These are phyloP conservation scores for Scaptomyza hsui DNA, from an alignment of 1,140 invertebrate genomes.

Conservation along the genomic window DNA sequence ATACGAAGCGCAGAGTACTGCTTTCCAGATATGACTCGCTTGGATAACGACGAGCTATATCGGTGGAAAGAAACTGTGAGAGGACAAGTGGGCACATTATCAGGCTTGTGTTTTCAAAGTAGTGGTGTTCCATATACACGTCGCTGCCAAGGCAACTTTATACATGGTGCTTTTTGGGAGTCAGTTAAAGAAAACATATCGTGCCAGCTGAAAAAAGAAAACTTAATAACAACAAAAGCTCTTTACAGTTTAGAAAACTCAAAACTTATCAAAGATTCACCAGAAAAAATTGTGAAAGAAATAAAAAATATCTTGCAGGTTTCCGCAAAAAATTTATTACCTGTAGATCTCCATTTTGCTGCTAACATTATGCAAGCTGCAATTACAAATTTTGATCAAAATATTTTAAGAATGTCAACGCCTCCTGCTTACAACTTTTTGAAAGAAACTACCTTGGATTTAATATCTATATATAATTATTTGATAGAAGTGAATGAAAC, in stretches of 20 bases:
- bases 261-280: conserved; percentile 17
- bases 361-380: conserved; percentile 80
- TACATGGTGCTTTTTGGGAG: conserved; percentile 70
- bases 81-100: conserved; percentile 44
- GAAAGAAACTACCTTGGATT: conserved; percentile 72
- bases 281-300: conserved; percentile 39
- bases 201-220: conserved; percentile 11
- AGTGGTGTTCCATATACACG: conserved; percentile 60
- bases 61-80: conserved; percentile 57
- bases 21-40: conserved; percentile 50
- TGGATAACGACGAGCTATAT: conserved; percentile 12
- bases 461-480: conserved; percentile 85
- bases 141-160: conserved; percentile 66
- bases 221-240: conserved; percentile 39
- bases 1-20: conserved; percentile 71
- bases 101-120: conserved; percentile 62
- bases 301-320: conserved; percentile 54
- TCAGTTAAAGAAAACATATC: neutral
- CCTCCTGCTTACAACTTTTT: neutral
- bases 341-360: conserved; percentile 85
- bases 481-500: conserved; percentile 83
- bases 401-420: neutral
- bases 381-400: conserved; percentile 20
- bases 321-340: conserved; percentile 73
- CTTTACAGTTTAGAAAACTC: conserved; percentile 45